Base-by-base conservation (phyloP, 2,113 vertebrate species). In the Theristicus caerulescens region DNA sequence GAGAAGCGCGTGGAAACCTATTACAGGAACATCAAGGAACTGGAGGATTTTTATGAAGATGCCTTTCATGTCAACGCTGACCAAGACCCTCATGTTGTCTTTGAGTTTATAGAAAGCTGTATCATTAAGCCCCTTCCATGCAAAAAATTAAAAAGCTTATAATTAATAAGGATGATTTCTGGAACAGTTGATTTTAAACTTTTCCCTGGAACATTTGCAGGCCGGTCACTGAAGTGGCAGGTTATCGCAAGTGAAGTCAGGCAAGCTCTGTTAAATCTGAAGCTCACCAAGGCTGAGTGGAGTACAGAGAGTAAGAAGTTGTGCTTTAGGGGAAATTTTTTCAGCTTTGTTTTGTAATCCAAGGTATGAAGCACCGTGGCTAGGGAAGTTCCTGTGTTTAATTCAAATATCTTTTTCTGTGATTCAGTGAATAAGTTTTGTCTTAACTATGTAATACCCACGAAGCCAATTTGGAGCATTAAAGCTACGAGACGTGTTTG, bases 61-160 rank as follows among this genome's bases (percentile, higher is more conserved):
- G 98, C 98, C 13, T 90, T 98, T 90, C 85, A 95, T 6, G 21
- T 99, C 86, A 98, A 99, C 5, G 99, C 98, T 40, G 99, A 99
- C 95, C 99, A 99, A 97, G 99, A 99, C 85, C 98, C 99, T 4
- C 96, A 98, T 54, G 97, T 91, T 2, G 96, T 99, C 86, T 99
- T 99, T 44, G 99, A 99, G 95, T 97, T 98, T 78, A 96, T 99
- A 61, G 99, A 99, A 97, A 99, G 99, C 44, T 98, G 98, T 14
- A 91, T 99, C 85, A 96, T 99, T 51, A 98, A 97, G 4, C 98
- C 98, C 7, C 95, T 98, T 69, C 98, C 98, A 77, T 32, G 64
- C 73, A 96, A 83, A 79, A 86, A 70, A 32, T 1, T 12, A 10
- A 80, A 36, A 72, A 42, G 32, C 34, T 79, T 36, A 0, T n/a